Conservation (phyloP, 1,140 invertebrate species). For the silkworm (Bombyx mori) region DNA sequence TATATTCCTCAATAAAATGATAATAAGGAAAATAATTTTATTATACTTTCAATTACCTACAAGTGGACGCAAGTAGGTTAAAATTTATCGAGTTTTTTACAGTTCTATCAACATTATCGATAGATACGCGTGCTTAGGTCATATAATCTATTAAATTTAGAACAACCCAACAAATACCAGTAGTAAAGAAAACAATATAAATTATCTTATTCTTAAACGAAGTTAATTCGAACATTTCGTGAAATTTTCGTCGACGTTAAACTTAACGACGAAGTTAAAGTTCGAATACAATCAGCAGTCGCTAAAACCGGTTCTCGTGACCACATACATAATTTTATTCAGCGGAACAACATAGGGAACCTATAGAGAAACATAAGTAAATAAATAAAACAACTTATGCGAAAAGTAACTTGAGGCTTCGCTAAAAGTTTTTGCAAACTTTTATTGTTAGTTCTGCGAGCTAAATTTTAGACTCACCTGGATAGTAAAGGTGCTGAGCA, state of each 20-base stretch:
- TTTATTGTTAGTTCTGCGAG: conserved; percentile 12
- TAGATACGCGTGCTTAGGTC: not conserved
- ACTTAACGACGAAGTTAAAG: conserved; percentile 10
- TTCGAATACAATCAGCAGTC: conserved; percentile 26
- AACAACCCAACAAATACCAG: not conserved
- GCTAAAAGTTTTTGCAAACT: conserved; percentile 27
- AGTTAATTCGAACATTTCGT: not conserved
- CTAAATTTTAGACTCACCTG: conserved; percentile 35
- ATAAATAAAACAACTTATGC: conserved; percentile 2
- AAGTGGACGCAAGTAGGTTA: not conserved
- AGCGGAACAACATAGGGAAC: conserved; percentile 3
- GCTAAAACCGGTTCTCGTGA: conserved; percentile 34
- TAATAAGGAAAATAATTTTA: too few relatives aligned
- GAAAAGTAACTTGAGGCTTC: conserved; percentile 1
- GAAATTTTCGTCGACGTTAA: not conserved
- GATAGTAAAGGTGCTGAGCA: conserved; percentile 24
- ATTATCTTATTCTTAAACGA: not conserved
- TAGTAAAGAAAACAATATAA: conserved; percentile 1
- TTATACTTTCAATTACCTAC: too few relatives aligned
- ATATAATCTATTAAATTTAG: not conserved
- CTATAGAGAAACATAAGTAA: too few relatives aligned
- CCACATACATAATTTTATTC: conserved; percentile 10
- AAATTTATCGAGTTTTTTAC: not conserved
- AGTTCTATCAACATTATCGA: not conserved
- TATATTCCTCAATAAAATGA: too few relatives aligned